Conservation (phyloP, 2,797 vertebrate species). For the Macrochelys suwanniensis region DNA sequence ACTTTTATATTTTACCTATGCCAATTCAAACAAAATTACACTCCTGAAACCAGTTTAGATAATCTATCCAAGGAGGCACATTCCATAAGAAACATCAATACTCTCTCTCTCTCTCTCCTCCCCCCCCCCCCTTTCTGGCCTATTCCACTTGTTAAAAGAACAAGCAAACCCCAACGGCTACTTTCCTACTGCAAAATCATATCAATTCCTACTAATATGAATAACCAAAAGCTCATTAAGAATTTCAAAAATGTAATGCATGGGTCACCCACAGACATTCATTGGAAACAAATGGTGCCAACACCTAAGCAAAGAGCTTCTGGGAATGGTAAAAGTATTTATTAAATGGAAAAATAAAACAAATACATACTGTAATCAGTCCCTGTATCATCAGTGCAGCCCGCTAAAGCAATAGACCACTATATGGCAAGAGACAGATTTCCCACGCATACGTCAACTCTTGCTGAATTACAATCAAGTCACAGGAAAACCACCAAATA, state of each 20-base stretch:
- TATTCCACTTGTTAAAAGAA: slow-evolving; percentile 7
- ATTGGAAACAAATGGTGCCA: background rate
- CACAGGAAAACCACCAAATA: background rate
- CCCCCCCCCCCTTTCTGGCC: background rate
- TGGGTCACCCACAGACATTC: background rate
- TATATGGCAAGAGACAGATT: background rate
- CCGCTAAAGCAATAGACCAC: background rate
- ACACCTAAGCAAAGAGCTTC: background rate
- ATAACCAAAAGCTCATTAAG: slow-evolving; percentile 26
- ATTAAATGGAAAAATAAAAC: fast-evolving
- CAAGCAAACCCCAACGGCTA: background rate
- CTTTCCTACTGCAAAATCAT: background rate
- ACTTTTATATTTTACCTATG: slow-evolving; percentile 25
- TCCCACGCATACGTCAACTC: background rate
- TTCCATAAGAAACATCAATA: slow-evolving; percentile 20
- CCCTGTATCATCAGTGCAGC: background rate
- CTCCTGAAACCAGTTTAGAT: slow-evolving; percentile 26
- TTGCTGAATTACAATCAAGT: background rate
- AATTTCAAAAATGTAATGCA: background rate
- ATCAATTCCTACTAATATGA: slow-evolving; percentile 23
- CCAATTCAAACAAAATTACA: slow-evolving; percentile 22
- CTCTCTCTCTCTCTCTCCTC: slow-evolving; percentile 2
- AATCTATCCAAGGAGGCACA: slow-evolving; percentile 23
- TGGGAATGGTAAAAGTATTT: background rate
- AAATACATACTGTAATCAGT: background rate